Percentiles rank a stretch among this genome's conserved stretches.
Conservation (phyloP, 2,113 vertebrate species). For the Patagioenas fasciata region DNA sequence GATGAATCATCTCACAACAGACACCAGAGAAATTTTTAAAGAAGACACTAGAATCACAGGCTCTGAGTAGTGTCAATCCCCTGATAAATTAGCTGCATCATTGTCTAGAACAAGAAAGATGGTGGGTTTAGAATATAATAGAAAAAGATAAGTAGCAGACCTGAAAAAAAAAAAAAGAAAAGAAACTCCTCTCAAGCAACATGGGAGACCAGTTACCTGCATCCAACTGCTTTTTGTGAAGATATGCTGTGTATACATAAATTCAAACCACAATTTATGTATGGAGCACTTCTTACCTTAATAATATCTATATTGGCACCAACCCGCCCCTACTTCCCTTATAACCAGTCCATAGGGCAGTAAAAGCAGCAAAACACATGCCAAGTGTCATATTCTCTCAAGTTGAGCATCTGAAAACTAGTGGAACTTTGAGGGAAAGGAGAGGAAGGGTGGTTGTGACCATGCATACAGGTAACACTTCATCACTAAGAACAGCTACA, state of each 20-base stretch:
- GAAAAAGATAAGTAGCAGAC: not conserved
- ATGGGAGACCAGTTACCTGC: not conserved
- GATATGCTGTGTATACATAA: not conserved
- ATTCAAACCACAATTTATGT: not conserved
- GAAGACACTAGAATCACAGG: not conserved
- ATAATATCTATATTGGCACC: not conserved
- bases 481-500: not conserved
- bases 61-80: not conserved
- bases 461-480: accelerated
- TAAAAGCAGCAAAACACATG: not conserved
- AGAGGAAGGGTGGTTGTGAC: not conserved
- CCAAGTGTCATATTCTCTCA: not conserved
- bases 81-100: not conserved
- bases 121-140: not conserved
- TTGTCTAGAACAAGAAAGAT: not conserved
- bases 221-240: not conserved
- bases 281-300: not conserved
- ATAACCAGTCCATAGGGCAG: not conserved
- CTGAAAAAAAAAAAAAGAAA: not conserved
- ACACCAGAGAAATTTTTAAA: not conserved
- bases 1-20: not conserved
- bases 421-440: not conserved
- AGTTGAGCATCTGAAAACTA: not conserved
- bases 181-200: not conserved
- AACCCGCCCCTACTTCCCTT: not conserved